Evolutionary conservation across 2,888 invertebrate genomes (phyloP), one percentile per base, ranked within the genome.

Genomic region (Volucella zonaria): DNA sequence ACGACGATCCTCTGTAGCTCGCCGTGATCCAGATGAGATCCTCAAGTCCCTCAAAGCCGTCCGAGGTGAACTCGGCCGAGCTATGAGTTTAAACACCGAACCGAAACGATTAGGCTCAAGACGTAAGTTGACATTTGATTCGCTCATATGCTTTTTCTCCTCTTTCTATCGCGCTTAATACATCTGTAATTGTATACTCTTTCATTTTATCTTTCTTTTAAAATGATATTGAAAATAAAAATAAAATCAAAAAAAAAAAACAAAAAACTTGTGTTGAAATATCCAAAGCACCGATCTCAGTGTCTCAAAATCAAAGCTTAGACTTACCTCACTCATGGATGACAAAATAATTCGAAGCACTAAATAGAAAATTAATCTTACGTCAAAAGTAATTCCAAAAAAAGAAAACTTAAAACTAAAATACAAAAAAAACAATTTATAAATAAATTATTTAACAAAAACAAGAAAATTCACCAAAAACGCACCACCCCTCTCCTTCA

Each of bases 1-100:
- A 76, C 94, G 97, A 51, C 94, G 97, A 77, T 96, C 96, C 88
- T 96, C 96, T 76, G 95, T 96, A 90, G 95, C 95, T 54, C 94
- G 96, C 52, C 94, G 96, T 88, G 96, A 96, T 92, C 96, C 96
- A 1, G 96, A 97, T 90, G 96, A 97, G 92, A 96, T 97, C 88
- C 92, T 97, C 87, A 95, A 96, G 88, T 95, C 95, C 40, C 92
- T 96, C 88, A 96, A 96, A 89, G 95, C 95, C 77, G 96, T 96
- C 87, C 95, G 96, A 90, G 96, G 96, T 66, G 96, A 97, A 90
- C 93, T 96, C 56, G 96, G 96, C 71, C 94, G 96, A 78, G 96
- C 96, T 71, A 95, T 96, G 94, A 97, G 96, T 89, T 93, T 97
- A 87, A 94, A 95, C 87, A 95, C 94, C 67, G 94, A 94, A 67